Conservation (phyloP, 2,888 invertebrate genomes). For the Callyntrura guangdongensis region DNA sequence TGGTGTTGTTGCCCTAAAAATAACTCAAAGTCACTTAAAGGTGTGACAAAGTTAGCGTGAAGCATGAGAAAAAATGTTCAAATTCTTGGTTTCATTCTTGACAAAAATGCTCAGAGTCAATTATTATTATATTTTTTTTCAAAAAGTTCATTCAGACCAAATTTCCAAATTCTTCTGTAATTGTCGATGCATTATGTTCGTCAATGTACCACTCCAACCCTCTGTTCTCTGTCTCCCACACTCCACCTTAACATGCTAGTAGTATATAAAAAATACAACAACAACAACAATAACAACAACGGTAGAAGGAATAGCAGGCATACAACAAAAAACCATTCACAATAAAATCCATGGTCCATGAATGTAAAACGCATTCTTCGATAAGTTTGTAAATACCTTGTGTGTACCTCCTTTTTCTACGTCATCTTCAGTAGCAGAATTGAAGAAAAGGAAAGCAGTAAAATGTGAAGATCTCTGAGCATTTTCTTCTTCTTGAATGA, state of each 20-base stretch:
- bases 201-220: constrained; percentile 22
- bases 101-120: no score
- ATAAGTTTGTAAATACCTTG: constrained; percentile 46
- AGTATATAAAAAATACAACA: constrained; percentile 42
- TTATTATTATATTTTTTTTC: constrained; percentile 63
- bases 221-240: constrained; percentile 67
- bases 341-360: constrained; percentile 23
- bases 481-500: constrained; percentile 54
- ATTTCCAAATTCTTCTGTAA: constrained; percentile 71
- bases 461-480: constrained; percentile 11
- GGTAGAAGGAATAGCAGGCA: not conserved
- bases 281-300: no score
- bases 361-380: constrained; percentile 43
- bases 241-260: not conserved
- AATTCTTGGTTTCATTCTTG: constrained; percentile 66
- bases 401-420: constrained; percentile 28
- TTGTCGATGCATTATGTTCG: constrained; percentile 53
- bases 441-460: constrained; percentile 52
- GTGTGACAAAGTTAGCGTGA: constrained; percentile 80
- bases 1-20: constrained; percentile 29
- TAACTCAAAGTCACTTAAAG: constrained; percentile 49
- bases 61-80: constrained; percentile 69
- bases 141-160: constrained; percentile 72
- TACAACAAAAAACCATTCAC: not conserved
- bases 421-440: not conserved